phyloP scores from a whole-genome alignment of 1,140 invertebrate species.

The Hermatobates lingyangjiaoensis region DNA sequence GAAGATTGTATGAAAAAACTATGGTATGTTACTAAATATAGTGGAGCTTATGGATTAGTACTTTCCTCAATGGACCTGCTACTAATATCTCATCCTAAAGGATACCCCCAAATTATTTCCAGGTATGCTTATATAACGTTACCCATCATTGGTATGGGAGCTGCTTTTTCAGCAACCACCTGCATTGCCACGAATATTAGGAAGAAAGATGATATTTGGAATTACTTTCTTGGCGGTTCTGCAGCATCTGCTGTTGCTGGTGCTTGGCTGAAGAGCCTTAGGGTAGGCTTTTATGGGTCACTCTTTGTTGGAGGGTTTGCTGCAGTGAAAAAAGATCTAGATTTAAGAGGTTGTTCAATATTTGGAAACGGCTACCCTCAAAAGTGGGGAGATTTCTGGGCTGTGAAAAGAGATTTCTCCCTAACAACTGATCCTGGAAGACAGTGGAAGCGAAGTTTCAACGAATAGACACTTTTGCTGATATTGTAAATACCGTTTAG shows the following conservation, averaged over 20 bases:
- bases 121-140: conserved; percentile 28
- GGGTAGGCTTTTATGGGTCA: conserved; percentile 19
- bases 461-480: too few species aligned
- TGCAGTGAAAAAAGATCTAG: conserved; percentile 34
- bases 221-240: conserved; percentile 29
- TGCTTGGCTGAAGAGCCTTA: conserved; percentile 27
- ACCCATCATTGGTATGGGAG: conserved; percentile 25
- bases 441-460: too few species aligned
- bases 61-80: conserved; percentile 33
- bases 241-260: conserved; percentile 34
- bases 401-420: not conserved
- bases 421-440: not conserved
- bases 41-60: conserved; percentile 26
- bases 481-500: too few species aligned
- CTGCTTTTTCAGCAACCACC: conserved; percentile 38
- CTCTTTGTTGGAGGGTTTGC: conserved; percentile 26
- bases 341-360: conserved; percentile 25
- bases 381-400: not conserved
- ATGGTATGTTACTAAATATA: conserved; percentile 35
- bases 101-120: conserved; percentile 26
- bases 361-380: conserved; percentile 14
- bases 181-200: conserved; percentile 35
- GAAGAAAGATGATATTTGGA: conserved; percentile 37
- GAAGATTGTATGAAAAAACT: conserved; percentile 40
- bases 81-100: conserved; percentile 33